Evolutionary conservation across 2,888 invertebrate species (phyloP).

Genomic region (Neria commutata): DNA sequence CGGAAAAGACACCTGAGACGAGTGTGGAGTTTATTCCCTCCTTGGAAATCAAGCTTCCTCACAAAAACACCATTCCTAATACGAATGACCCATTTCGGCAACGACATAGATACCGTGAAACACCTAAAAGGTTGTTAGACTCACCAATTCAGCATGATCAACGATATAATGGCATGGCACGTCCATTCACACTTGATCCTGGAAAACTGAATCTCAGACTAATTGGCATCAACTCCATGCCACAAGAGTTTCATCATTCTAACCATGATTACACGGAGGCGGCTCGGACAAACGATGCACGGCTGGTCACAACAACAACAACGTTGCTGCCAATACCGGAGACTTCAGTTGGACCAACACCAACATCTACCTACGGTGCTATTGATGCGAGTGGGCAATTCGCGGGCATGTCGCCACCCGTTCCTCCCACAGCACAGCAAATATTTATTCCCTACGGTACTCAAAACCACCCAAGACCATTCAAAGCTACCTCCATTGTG

Average conservation of each 20-base stretch:
- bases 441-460: slow-evolving; percentile 83
- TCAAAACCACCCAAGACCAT: slow-evolving; percentile 66
- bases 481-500: slow-evolving; percentile 57
- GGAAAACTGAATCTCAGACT: slow-evolving; percentile 47
- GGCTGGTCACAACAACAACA: slow-evolving; percentile 27
- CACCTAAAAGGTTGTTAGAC: slow-evolving; percentile 64
- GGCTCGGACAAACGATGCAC: not conserved
- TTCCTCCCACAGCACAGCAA: slow-evolving; percentile 65
- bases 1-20: slow-evolving; percentile 13
- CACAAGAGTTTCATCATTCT: slow-evolving; percentile 9
- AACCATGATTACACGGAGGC: slow-evolving; percentile 27
- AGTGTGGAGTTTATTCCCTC: slow-evolving; percentile 25
- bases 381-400: slow-evolving; percentile 58
- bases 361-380: slow-evolving; percentile 58
- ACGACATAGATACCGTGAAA: slow-evolving; percentile 44
- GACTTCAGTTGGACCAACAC: slow-evolving; percentile 45
- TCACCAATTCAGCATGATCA: slow-evolving; percentile 65
- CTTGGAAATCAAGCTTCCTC: slow-evolving; percentile 18
- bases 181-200: slow-evolving; percentile 63
- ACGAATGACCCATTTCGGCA: slow-evolving; percentile 27
- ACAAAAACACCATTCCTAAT: slow-evolving; percentile 35
- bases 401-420: slow-evolving; percentile 54
- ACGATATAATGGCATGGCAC: slow-evolving; percentile 64
- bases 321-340: slow-evolving; percentile 30
- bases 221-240: slow-evolving; percentile 11